A percentile compares a stretch with the other conserved stretches of the same genome.
Evolutionary conservation across 2,797 vertebrate species (phyloP).

Genomic region (Adelosebastes latens): DNA sequence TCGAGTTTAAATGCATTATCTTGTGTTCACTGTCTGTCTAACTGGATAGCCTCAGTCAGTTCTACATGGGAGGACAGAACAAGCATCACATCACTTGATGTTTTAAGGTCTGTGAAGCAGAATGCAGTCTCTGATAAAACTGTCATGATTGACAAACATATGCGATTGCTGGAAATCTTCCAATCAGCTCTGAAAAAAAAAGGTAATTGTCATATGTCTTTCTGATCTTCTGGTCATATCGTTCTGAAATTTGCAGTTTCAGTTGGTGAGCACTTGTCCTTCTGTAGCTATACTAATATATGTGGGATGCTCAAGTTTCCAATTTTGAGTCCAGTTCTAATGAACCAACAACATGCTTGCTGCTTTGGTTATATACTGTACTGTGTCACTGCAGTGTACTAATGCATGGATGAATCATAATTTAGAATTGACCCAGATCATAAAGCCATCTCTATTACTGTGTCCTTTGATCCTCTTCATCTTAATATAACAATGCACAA

Average conservation of each 20-base stretch:
- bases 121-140: not conserved
- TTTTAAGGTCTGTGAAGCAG: not conserved
- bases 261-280: not conserved
- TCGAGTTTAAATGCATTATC: no score
- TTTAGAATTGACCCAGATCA: not conserved
- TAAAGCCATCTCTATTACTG: not conserved
- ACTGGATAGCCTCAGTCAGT: no score
- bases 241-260: not conserved
- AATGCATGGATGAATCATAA: not conserved
- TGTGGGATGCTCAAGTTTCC: not conserved
- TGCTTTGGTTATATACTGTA: not conserved
- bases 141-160: not conserved
- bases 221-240: not conserved
- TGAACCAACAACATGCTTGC: not conserved
- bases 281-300: not conserved
- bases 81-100: not conserved
- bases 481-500: not conserved
- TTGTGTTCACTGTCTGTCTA: no score
- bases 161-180: not conserved
- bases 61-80: no score
- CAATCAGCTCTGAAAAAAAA: not conserved
- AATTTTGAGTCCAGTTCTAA: not conserved
- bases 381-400: not conserved
- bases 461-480: not conserved
- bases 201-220: not conserved